These are phyloP conservation scores for Petrolisthes cinctipes DNA, from an alignment of 2,888 invertebrate genomes.

Conservation along the genomic window DNA sequence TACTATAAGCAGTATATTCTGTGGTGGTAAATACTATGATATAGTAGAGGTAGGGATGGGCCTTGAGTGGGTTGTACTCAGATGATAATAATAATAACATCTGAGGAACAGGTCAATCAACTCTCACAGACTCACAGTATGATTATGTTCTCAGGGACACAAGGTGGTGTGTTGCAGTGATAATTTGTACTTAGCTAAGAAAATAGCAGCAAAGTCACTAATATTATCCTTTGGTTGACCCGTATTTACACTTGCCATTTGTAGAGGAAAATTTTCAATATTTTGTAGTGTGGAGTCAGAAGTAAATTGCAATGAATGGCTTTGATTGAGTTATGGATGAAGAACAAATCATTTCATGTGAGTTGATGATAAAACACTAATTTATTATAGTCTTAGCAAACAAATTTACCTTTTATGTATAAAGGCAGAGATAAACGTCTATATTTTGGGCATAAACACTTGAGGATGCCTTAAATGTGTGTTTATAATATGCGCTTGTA, in stretches of 20 bases:
- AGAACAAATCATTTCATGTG: conserved; percentile 38
- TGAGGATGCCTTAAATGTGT: conserved; percentile 40
- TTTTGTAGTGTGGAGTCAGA: no score
- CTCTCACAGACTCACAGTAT: conserved; percentile 24
- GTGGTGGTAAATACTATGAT: not conserved
- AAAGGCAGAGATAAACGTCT: conserved; percentile 11
- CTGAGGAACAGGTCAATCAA: not conserved
- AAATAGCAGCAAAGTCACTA: not conserved
- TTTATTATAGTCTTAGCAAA: conserved; percentile 37
- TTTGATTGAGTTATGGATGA: not conserved
- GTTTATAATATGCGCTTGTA: conserved; percentile 33
- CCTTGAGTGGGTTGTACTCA: conserved; percentile 2
- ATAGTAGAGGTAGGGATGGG: not conserved
- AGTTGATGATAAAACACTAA: conserved; percentile 19
- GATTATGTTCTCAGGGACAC: conserved; percentile 46
- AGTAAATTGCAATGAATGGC: not conserved
- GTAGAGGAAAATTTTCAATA: no score
- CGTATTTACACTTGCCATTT: no score
- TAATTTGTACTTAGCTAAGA: conserved; percentile 2
- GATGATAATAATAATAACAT: not conserved
- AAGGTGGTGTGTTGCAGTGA: not conserved
- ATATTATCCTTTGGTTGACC: not conserved
- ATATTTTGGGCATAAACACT: conserved; percentile 21
- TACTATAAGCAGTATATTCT: conserved; percentile 9
- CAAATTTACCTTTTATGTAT: conserved; percentile 18